Conservation (phyloP, 1,140 invertebrate species). For the Drosophila sucinea region DNA sequence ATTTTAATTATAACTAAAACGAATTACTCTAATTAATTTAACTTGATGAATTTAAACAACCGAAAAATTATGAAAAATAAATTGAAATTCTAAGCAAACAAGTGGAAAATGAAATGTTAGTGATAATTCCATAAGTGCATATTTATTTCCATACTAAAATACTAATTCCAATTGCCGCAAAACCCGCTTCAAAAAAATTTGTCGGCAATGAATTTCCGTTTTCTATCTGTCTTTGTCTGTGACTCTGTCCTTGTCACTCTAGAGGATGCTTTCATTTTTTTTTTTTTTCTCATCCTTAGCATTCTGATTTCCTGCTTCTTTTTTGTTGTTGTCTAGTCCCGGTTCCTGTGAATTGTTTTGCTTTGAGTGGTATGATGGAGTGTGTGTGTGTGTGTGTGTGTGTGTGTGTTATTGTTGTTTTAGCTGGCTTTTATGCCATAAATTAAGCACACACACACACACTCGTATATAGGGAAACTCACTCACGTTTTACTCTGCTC, state of each 20-base stretch:
- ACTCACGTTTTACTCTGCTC: not conserved
- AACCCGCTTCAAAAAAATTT: constrained; percentile 1
- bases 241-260: constrained; percentile 22
- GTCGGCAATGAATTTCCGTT: constrained; percentile 74
- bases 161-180: not conserved
- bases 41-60: not conserved
- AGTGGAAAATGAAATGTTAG: constrained; percentile 3
- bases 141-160: not conserved
- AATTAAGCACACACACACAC: constrained; percentile 3
- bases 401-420: constrained; percentile 29
- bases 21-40: not conserved
- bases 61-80: not conserved
- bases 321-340: constrained; percentile 15
- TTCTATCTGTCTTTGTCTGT: constrained; percentile 17
- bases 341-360: constrained; percentile 25
- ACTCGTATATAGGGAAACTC: not conserved
- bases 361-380: constrained; percentile 41
- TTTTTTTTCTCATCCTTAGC: constrained; percentile 14
- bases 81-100: not conserved
- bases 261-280: constrained; percentile 47
- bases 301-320: constrained; percentile 53
- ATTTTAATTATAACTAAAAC: not conserved
- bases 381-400: not conserved
- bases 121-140: not conserved
- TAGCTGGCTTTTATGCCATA: constrained; percentile 1